Evolutionary conservation across 2,113 vertebrate species (phyloP), one percentile per base, ranked within the genome.

Genomic region (Hypanus sabinus): DNA sequence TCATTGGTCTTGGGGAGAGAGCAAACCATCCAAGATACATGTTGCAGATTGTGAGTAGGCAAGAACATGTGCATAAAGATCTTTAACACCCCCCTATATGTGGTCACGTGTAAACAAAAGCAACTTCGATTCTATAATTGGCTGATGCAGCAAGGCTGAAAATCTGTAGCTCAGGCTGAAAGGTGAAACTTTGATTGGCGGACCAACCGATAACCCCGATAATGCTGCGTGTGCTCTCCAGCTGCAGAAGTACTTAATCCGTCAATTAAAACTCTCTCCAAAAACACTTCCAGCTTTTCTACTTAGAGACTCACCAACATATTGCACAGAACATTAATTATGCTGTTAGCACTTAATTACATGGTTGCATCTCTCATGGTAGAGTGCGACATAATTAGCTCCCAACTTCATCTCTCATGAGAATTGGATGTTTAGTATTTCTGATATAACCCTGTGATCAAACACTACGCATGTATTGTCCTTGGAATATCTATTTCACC

Each of bases 311-410:
- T 90, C 85, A 90, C 30, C 60, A 90, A 90, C 57, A 90, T 90
- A 90, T 65, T 90, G 85, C 85, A 90, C 62, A 62, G 85, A 90
- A 90, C n/a, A 90, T 90, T 90, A 90, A 90, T 90, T 90, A 90
- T 16, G 60, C 85, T 90, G 85, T 90, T 90, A 90, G 85, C n/a
- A 65, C 85, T 90, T 90, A 90, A 90, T 90, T 90, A 90, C 85
- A 90, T 62, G n/a, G 57, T 90, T 90, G 60, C 85, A 68, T 65
- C 60, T 88, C 85, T 90, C 85, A 68, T 90, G 85, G 60, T 65
- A 90, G 85, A 68, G 85, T 90, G 60, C 30, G 57, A 65, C 85
- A 90, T 90, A 65, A 90, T 90, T 90, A 65, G 30, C 85, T 68
- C 85, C 85, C 85, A 90, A 90, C 30, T 65, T 90, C 85, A 90